Percentiles rank a stretch among this genome's conserved stretches.
These are phyloP conservation scores for Zygaena filipendulae DNA, from an alignment of 2,888 invertebrate species.

Conservation along the genomic window DNA sequence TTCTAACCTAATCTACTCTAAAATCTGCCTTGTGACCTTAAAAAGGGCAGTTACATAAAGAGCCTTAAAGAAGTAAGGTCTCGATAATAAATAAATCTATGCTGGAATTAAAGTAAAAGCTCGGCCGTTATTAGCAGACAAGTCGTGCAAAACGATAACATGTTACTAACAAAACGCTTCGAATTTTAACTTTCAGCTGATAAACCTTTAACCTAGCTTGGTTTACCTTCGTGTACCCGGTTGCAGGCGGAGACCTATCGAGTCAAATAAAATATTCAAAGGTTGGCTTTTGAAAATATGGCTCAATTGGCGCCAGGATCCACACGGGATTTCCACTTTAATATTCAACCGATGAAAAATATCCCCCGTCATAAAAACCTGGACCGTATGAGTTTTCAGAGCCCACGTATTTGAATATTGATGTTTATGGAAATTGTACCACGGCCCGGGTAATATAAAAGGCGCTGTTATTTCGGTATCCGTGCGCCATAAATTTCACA, in stretches of 20 bases:
- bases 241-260: constrained; percentile 37
- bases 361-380: constrained; percentile 52
- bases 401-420: constrained; percentile 53
- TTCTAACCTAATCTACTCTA: too few species aligned
- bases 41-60: too few species aligned
- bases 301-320: constrained; percentile 46
- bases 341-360: constrained; percentile 61
- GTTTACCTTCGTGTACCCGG: constrained; percentile 24
- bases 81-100: too few species aligned
- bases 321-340: constrained; percentile 48
- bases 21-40: too few species aligned
- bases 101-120: too few species aligned
- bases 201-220: constrained; percentile 7
- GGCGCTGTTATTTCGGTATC: constrained; percentile 19
- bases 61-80: too few species aligned
- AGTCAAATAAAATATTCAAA: constrained; percentile 58
- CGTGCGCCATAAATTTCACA: constrained; percentile 22
- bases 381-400: constrained; percentile 54
- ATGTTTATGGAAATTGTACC: constrained; percentile 46
- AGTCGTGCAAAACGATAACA: too few species aligned
- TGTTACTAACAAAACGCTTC: too few species aligned
- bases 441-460: constrained; percentile 24
- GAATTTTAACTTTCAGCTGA: background rate
- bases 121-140: too few species aligned
- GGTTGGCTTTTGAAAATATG: constrained; percentile 51